Evolutionary conservation across 1,140 invertebrate genomes (phyloP).

Genomic region (Drosophila ercepeae): DNA sequence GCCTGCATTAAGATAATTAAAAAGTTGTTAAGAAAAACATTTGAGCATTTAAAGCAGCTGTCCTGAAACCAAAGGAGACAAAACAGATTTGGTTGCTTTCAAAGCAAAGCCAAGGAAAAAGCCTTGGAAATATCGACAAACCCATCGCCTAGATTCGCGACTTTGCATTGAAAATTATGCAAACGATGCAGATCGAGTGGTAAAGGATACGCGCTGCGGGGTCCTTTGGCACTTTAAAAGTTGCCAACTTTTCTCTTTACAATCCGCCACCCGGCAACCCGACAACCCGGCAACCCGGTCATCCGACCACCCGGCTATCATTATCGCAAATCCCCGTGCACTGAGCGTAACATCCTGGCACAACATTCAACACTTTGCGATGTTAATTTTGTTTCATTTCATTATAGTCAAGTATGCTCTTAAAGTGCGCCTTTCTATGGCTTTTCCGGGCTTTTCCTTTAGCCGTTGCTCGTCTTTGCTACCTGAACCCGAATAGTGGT

Average conservation of each 20-base stretch:
- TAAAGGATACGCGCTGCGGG: background rate
- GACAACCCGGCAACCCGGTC: background rate
- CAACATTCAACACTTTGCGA: slow-evolving; percentile 33
- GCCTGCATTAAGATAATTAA: background rate
- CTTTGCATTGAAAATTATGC: slow-evolving; percentile 67
- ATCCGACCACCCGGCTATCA: slow-evolving; percentile 4
- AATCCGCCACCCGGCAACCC: slow-evolving; percentile 10
- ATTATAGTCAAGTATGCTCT: slow-evolving; percentile 56
- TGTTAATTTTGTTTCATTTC: slow-evolving; percentile 72
- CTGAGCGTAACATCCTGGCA: slow-evolving; percentile 1
- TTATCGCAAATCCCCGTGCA: slow-evolving; percentile 20
- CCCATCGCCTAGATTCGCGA: slow-evolving; percentile 16
- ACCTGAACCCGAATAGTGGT: slow-evolving; percentile 1
- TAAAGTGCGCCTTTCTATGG: slow-evolving; percentile 33
- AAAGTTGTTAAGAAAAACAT: background rate
- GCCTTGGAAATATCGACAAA: slow-evolving; percentile 1
- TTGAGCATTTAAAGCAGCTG: slow-evolving; percentile 1
- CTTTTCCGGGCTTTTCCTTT: slow-evolving; percentile 31
- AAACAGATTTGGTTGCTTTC: background rate
- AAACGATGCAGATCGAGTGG: slow-evolving; percentile 45
- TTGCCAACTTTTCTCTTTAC: slow-evolving; percentile 28
- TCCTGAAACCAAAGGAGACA: background rate
- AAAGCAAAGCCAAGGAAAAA: background rate
- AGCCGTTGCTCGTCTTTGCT: background rate
- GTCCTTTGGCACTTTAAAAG: slow-evolving; percentile 27